Percentiles rank a stretch among this genome's conserved stretches.
phyloP scores from a whole-genome alignment of 2,888 invertebrate genomes.

The Cosmia pyralina region DNA sequence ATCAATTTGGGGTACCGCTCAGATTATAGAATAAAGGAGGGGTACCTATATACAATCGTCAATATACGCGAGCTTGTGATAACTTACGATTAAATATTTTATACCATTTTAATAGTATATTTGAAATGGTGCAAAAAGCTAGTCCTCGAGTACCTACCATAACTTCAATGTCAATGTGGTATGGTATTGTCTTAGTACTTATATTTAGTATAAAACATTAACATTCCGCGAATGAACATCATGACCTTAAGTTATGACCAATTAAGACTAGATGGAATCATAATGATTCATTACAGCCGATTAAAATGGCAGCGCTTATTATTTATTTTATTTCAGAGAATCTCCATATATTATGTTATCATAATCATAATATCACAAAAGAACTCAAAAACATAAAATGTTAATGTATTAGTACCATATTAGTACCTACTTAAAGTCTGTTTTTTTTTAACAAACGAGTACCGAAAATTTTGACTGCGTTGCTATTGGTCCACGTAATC shows the following conservation, averaged over 20 bases:
- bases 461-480: too few species aligned
- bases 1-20: background rate
- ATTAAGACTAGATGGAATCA: conserved; percentile 9
- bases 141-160: background rate
- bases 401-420: too few species aligned
- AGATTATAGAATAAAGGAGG: too few species aligned
- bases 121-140: background rate
- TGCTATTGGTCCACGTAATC: too few species aligned
- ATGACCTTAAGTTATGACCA: conserved; percentile 8
- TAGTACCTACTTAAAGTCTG: too few species aligned
- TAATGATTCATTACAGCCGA: background rate
- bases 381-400: too few species aligned
- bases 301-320: background rate
- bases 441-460: too few species aligned
- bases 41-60: too few species aligned
- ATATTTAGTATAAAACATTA: background rate
- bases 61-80: too few species aligned
- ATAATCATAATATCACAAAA: too few species aligned
- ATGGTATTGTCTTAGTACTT: background rate
- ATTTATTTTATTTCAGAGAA: too few species aligned
- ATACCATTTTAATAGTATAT: background rate
- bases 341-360: too few species aligned
- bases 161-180: background rate
- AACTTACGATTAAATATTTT: background rate
- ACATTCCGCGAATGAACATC: background rate